A percentile compares a stretch with the other conserved stretches of the same genome.
Evolutionary conservation across 2,888 invertebrate genomes (phyloP).

Genomic region (Trissolcus japonicus): DNA sequence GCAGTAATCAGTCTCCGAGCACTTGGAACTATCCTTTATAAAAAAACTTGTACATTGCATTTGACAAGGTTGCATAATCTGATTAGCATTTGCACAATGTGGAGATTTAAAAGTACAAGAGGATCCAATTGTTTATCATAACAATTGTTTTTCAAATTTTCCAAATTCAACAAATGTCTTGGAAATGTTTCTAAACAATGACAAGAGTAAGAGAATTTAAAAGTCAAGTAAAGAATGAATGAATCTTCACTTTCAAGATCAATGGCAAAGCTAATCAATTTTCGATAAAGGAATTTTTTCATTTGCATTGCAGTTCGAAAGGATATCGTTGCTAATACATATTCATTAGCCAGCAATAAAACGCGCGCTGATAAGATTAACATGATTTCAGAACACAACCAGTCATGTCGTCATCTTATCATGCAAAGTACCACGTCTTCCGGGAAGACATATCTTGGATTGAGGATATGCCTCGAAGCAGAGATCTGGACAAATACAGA

Average conservation of each 20-base stretch:
- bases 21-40: background rate
- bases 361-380: background rate
- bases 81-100: background rate
- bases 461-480: constrained; percentile 67
- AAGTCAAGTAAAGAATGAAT: no score
- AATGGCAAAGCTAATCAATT: background rate
- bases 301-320: background rate
- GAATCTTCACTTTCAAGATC: no score
- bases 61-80: constrained; percentile 7
- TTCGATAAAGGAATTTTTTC: background rate
- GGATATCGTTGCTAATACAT: constrained; percentile 2
- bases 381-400: constrained; percentile 9
- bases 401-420: constrained; percentile 19
- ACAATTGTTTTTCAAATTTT: no score
- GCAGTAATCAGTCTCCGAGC: background rate
- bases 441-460: constrained; percentile 65
- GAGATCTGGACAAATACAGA: constrained; percentile 79
- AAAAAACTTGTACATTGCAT: background rate
- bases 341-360: background rate
- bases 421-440: constrained; percentile 36
- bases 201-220: no score
- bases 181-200: no score
- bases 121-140: no score
- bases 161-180: no score
- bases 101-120: no score